These are phyloP conservation scores for Sebastiscus tertius DNA, from an alignment of 2,797 vertebrate genomes.

Conservation along the genomic window DNA sequence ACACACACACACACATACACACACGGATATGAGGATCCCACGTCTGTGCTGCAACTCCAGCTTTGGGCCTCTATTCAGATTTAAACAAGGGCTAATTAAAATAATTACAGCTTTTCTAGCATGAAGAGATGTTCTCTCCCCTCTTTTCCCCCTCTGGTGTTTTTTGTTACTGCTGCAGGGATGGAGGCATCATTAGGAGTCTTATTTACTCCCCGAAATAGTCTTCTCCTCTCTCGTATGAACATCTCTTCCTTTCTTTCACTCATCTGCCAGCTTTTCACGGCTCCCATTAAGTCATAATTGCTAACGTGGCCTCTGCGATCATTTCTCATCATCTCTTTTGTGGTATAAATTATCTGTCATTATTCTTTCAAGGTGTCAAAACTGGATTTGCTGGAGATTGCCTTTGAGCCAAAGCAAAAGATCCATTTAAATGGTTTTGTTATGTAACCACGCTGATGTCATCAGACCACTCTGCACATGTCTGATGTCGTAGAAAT, in stretches of 20 bases:
- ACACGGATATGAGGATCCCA: slow-evolving; percentile 10
- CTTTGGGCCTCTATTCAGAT: slow-evolving; percentile 65
- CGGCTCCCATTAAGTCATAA: slow-evolving; percentile 18
- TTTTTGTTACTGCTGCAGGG: slow-evolving; percentile 54
- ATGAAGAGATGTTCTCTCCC: slow-evolving; percentile 44
- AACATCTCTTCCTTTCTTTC: not conserved
- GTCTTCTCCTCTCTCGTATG: not conserved
- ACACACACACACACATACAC: slow-evolving; percentile 1
- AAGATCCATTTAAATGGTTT: not conserved
- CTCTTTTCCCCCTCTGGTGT: not conserved
- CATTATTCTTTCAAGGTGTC: not conserved
- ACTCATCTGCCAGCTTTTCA: slow-evolving; percentile 11
- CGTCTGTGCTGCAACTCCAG: slow-evolving; percentile 28
- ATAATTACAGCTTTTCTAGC: slow-evolving; percentile 75
- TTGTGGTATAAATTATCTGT: not conserved
- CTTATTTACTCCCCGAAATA: slow-evolving; percentile 52
- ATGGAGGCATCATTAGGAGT: slow-evolving; percentile 55
- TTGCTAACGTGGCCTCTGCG: not conserved
- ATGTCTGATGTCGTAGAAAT: not conserved
- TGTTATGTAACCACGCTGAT: not conserved
- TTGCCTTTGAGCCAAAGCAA: not conserved
- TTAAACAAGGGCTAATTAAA: slow-evolving; percentile 78
- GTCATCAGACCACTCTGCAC: not conserved
- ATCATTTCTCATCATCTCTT: not conserved
- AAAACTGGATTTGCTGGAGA: not conserved